Evolutionary conservation across 2,113 vertebrate genomes (phyloP).

Genomic region (Pseudolaguvia tuberculata): DNA sequence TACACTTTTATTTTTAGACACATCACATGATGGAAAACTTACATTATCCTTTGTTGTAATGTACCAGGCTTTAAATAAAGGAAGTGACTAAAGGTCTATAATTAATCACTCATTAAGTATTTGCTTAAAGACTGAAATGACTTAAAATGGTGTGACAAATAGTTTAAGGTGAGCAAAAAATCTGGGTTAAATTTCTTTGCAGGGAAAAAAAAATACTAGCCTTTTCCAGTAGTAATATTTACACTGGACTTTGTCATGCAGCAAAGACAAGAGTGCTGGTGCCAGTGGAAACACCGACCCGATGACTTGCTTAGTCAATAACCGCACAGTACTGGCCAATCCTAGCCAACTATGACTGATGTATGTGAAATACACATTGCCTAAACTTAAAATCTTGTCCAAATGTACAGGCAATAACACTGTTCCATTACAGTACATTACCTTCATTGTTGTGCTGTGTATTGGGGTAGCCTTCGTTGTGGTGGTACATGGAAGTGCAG

Average conservation of each 20-base stretch:
- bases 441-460: slow-evolving; percentile 73
- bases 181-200: slow-evolving; percentile 56
- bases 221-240: slow-evolving; percentile 67
- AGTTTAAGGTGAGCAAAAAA: slow-evolving; percentile 48
- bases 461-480: slow-evolving; percentile 73
- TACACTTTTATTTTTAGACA: background rate
- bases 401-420: background rate
- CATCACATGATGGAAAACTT: slow-evolving; percentile 18
- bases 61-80: slow-evolving; percentile 24
- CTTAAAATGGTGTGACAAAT: slow-evolving; percentile 55
- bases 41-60: slow-evolving; percentile 23
- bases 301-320: slow-evolving; percentile 58
- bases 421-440: slow-evolving; percentile 18
- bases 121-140: slow-evolving; percentile 43
- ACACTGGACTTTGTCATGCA: slow-evolving; percentile 65
- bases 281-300: slow-evolving; percentile 69
- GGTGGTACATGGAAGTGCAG: slow-evolving; percentile 82
- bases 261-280: slow-evolving; percentile 53
- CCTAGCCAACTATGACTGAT: slow-evolving; percentile 24
- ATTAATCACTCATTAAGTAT: slow-evolving; percentile 42
- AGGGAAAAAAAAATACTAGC: slow-evolving; percentile 56
- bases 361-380: slow-evolving; percentile 20
- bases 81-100: slow-evolving; percentile 29
- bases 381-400: slow-evolving; percentile 7
- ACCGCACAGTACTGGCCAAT: slow-evolving; percentile 54